phyloP scores from a whole-genome alignment of 2,888 invertebrate species.

The Oscheius sp. region DNA sequence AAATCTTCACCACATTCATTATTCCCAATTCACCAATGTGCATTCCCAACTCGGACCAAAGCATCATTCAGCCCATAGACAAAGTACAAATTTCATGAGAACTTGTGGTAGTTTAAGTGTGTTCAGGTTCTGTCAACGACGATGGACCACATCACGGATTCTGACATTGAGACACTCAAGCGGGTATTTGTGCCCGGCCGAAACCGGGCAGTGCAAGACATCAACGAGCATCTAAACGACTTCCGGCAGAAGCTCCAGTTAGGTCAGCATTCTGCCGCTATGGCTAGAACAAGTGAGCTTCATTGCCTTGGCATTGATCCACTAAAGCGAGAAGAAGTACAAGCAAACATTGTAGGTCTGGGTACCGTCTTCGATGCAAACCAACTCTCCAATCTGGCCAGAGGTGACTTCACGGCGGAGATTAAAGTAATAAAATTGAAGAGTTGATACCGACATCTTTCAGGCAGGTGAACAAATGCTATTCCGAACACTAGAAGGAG shows the following conservation, averaged over 20 bases:
- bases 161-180: slow-evolving; percentile 69
- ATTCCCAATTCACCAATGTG: slow-evolving; percentile 72
- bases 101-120: neutral
- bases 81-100: slow-evolving; percentile 44
- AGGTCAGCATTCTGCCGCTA: slow-evolving; percentile 39
- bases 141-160: slow-evolving; percentile 57
- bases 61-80: slow-evolving; percentile 69
- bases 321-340: neutral
- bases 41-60: slow-evolving; percentile 68
- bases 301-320: neutral
- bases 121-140: slow-evolving; percentile 69
- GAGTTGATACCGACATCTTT: slow-evolving; percentile 19
- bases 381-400: slow-evolving; percentile 48
- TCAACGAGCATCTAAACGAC: slow-evolving; percentile 84
- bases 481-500: slow-evolving; percentile 59
- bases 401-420: slow-evolving; percentile 52
- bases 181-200: slow-evolving; percentile 87
- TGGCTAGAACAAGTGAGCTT: slow-evolving; percentile 25
- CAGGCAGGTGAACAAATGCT: slow-evolving; percentile 68
- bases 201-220: slow-evolving; percentile 84
- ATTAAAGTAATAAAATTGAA: slow-evolving; percentile 37
- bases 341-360: slow-evolving; percentile 24
- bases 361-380: slow-evolving; percentile 41
- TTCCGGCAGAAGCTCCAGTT: slow-evolving; percentile 84
- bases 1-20: slow-evolving; percentile 76